Evolutionary conservation across 2,113 vertebrate species (phyloP), one percentile per base, ranked within the genome.

Genomic region (Phainopepla nitens): DNA sequence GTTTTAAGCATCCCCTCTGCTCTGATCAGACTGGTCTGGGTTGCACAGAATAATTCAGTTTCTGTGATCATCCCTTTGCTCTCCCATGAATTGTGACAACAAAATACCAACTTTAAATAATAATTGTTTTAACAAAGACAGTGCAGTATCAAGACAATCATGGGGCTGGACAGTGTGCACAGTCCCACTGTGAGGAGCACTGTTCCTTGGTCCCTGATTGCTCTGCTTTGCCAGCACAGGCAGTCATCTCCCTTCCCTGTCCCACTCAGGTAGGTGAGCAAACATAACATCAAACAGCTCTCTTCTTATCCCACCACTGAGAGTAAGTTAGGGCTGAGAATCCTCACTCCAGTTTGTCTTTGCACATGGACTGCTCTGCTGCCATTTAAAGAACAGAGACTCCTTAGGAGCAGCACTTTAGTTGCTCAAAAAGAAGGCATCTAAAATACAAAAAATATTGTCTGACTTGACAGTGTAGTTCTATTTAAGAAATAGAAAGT

Each of bases 401-500:
- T 20, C 18, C 51, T 58, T 50, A 50, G 0, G 3, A 77, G 16
- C 2, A 77, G 60, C n/a, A 53, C 60, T 90, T 80, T 5, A 6
- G 64, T 72, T 71, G 51, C 77, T 83, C 23, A 84, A 24, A 81
- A 90, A 54, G 20, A 50, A 82, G 61, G 42, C 36, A 79, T 29
- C 45, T 35, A 87, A 90, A 91, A 84, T 70, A 69, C 3, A 15
- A 65, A 76, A 97, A 94, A 82, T 60, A 73, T 14, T 61, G n/a
- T 76, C 84, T 95, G 88, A 62, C 73, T 88, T 85, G 73, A 85
- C 56, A 86, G 45, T 68, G 54, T 64, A 91, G 64, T 70, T 87
- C 83, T 86, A 73, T 79, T 93, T 92, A 90, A 89, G 88, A 90
- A 93, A 75, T 47, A 82, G 65, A 95, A 92, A 75, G 58, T 92